phyloP scores from a whole-genome alignment of 1,140 invertebrate genomes.

The Drosophila aff. region DNA sequence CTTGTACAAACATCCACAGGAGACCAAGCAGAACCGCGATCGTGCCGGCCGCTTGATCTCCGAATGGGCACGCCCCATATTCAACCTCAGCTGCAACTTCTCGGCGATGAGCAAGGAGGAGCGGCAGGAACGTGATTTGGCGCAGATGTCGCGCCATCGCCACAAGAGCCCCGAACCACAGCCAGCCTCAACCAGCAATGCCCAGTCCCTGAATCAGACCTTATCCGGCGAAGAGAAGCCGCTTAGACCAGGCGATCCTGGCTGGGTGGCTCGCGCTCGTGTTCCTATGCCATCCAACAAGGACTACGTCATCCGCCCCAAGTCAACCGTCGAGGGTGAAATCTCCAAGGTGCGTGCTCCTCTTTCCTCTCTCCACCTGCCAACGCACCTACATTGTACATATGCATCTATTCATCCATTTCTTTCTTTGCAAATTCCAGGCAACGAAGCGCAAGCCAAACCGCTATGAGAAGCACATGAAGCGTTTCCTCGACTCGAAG shows the following conservation, averaged over 20 bases:
- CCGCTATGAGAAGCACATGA: slow-evolving; percentile 96
- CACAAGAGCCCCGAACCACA: slow-evolving; percentile 85
- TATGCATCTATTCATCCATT: slow-evolving; percentile 11
- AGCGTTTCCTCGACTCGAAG: slow-evolving; percentile 95
- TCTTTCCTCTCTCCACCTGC: slow-evolving; percentile 8
- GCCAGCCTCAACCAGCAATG: slow-evolving; percentile 85
- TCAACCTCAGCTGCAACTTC: slow-evolving; percentile 98
- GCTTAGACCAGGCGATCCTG: slow-evolving; percentile 96
- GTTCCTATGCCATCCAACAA: slow-evolving; percentile 98
- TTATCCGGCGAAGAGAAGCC: slow-evolving; percentile 81
- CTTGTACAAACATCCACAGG: slow-evolving; percentile 99
- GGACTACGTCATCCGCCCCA: slow-evolving; percentile 98
- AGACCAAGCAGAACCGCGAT: slow-evolving; percentile 97
- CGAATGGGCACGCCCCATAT: slow-evolving; percentile 98
- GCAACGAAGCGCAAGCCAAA: slow-evolving; percentile 92
- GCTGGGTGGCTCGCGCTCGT: slow-evolving; percentile 96
- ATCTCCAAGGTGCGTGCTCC: slow-evolving; percentile 89
- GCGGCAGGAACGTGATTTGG: slow-evolving; percentile 95
- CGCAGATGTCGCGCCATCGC: slow-evolving; percentile 92
- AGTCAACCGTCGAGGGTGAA: slow-evolving; percentile 95
- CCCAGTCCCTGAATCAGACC: slow-evolving; percentile 87
- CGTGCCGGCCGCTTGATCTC: slow-evolving; percentile 96
- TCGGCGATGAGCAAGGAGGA: slow-evolving; percentile 95
- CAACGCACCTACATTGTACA: neutral
- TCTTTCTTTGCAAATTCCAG: slow-evolving; percentile 84